Percentiles rank a stretch among this genome's conserved stretches.
Conservation (phyloP, 1,140 invertebrate species). For the Hycleus cichorii region DNA sequence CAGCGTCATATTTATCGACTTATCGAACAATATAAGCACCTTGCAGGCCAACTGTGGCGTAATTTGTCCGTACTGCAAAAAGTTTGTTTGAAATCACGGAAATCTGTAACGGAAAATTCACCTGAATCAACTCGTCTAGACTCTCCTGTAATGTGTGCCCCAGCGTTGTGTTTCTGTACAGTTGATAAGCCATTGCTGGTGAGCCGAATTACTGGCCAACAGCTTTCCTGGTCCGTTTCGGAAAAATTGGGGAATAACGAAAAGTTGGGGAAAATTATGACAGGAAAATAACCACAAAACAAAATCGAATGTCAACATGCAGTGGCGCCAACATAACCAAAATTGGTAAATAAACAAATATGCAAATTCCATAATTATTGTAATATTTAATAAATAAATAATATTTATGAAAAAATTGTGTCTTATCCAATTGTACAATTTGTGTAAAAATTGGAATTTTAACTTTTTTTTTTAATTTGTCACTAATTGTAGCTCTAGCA, state of each 20-base stretch:
- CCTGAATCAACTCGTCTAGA: constrained; percentile 86
- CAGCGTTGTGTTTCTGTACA: constrained; percentile 96
- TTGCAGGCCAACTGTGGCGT: constrained; percentile 85
- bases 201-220: too few relatives aligned
- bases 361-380: too few relatives aligned
- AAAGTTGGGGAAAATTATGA: too few relatives aligned
- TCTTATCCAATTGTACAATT: too few relatives aligned
- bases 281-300: background rate
- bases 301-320: constrained; percentile 5
- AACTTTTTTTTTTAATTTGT: too few relatives aligned
- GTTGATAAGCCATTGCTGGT: constrained; percentile 81
- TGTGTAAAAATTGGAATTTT: too few relatives aligned
- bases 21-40: constrained; percentile 94
- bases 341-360: too few relatives aligned
- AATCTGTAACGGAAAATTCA: constrained; percentile 32
- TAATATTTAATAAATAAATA: too few relatives aligned
- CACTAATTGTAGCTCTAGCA: too few relatives aligned
- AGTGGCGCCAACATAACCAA: background rate
- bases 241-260: too few relatives aligned
- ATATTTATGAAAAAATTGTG: too few relatives aligned
- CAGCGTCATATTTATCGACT: constrained; percentile 90
- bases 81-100: constrained; percentile 2
- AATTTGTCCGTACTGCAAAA: constrained; percentile 86
- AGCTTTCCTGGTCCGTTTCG: too few relatives aligned
- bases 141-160: constrained; percentile 95